Evolutionary conservation across 2,888 invertebrate species (phyloP).

Genomic region (Poecilobothrus nobilitatus): DNA sequence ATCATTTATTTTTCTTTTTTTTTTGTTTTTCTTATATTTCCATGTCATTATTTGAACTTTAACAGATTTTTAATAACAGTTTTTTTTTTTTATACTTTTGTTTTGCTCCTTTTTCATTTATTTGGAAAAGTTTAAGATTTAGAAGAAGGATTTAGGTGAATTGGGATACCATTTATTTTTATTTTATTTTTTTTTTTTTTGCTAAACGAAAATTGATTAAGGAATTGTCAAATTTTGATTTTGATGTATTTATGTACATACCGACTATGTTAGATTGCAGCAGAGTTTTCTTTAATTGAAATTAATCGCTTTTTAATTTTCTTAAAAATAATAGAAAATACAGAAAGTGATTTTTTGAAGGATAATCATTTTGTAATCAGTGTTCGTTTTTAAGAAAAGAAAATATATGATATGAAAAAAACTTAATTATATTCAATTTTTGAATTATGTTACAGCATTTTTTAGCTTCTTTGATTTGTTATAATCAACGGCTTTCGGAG

Average conservation of each 20-base stretch:
- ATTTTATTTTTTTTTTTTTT: too few relatives aligned
- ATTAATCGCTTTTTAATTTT: neutral
- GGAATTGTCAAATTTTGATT: slow-evolving; percentile 6
- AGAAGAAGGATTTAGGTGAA: neutral
- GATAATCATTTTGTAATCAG: too few relatives aligned
- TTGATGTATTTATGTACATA: neutral
- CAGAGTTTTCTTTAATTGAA: neutral
- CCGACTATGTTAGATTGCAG: too few relatives aligned
- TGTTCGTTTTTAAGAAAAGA: too few relatives aligned
- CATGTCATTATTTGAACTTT: neutral
- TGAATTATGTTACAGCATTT: too few relatives aligned
- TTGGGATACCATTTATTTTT: neutral
- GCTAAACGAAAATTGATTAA: neutral
- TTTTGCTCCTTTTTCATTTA: neutral
- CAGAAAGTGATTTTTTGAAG: too few relatives aligned
- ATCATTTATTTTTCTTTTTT: too few relatives aligned
- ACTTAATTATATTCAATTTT: too few relatives aligned
- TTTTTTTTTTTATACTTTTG: neutral
- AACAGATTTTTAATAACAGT: neutral
- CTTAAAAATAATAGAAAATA: too few relatives aligned
- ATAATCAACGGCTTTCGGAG: too few relatives aligned
- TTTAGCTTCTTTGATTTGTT: too few relatives aligned
- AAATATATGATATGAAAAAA: too few relatives aligned
- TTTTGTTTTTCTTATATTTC: neutral
- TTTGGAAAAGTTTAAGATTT: neutral